phyloP scores from a whole-genome alignment of 1,140 invertebrate species.

The Danaus plexippus region DNA sequence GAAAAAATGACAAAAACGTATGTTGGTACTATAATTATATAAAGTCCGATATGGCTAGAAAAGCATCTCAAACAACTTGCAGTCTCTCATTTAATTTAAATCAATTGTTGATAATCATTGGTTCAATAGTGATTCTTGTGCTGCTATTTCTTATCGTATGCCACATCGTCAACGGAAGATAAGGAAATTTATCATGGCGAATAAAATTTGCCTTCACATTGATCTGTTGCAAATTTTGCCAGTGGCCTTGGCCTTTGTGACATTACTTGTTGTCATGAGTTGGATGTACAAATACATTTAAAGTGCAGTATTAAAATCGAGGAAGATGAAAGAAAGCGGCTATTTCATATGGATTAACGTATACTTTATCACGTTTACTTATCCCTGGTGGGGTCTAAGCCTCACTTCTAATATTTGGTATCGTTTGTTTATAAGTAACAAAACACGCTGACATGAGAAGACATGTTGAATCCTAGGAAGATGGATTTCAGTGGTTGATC shows the following conservation, averaged over 20 bases:
- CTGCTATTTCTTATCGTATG: slow-evolving; percentile 49
- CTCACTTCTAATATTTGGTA: slow-evolving; percentile 9
- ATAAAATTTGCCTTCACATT: slow-evolving; percentile 28
- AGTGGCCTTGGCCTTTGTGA: slow-evolving; percentile 45
- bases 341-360: slow-evolving; percentile 7
- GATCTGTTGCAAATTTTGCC: slow-evolving; percentile 40
- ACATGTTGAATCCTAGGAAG: background rate
- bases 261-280: slow-evolving; percentile 39
- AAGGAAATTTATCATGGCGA: slow-evolving; percentile 25
- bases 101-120: slow-evolving; percentile 46
- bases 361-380: slow-evolving; percentile 23
- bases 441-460: too few relatives aligned
- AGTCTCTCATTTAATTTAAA: slow-evolving; percentile 39
- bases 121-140: slow-evolving; percentile 47
- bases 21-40: too few relatives aligned
- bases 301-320: slow-evolving; percentile 23
- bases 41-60: slow-evolving; percentile 11
- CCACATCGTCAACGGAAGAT: slow-evolving; percentile 39
- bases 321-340: background rate
- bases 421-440: too few relatives aligned
- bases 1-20: too few relatives aligned
- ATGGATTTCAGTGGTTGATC: slow-evolving; percentile 19
- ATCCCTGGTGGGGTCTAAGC: slow-evolving; percentile 29
- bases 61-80: slow-evolving; percentile 8
- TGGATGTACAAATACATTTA: slow-evolving; percentile 57